A percentile compares a stretch with the other conserved stretches of the same genome.
Evolutionary conservation across 2,113 vertebrate genomes (phyloP).

Genomic region (Mola mola): DNA sequence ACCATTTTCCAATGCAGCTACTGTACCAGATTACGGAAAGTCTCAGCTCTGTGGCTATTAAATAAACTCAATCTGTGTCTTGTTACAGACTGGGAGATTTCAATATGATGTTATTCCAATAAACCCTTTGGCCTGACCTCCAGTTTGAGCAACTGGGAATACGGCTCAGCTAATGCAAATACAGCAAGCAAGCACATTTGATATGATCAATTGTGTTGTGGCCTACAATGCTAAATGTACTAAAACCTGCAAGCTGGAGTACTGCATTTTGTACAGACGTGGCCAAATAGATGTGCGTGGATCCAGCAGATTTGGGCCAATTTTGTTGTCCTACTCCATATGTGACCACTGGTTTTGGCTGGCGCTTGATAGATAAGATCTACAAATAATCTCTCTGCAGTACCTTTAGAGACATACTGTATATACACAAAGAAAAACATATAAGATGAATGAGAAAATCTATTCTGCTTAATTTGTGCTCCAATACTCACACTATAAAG

Average conservation of each 20-base stretch:
- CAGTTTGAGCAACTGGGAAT: conserved; percentile 7
- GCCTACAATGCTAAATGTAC: background rate
- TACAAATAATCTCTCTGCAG: too few relatives aligned
- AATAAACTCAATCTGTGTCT: conserved; percentile 17
- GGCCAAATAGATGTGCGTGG: too few relatives aligned
- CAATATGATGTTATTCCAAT: conserved; percentile 35
- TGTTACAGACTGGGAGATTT: conserved; percentile 25
- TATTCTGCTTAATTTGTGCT: background rate
- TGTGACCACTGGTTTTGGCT: too few relatives aligned
- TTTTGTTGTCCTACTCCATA: too few relatives aligned
- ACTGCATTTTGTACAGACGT: too few relatives aligned
- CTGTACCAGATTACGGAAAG: conserved; percentile 2
- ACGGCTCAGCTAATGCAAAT: conserved; percentile 15
- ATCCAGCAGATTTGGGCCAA: too few relatives aligned
- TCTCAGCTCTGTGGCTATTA: background rate
- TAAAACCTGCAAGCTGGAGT: background rate
- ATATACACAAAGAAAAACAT: background rate
- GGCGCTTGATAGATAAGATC: too few relatives aligned
- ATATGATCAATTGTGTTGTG: background rate
- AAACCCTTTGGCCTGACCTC: conserved; percentile 38
- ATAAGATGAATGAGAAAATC: background rate
- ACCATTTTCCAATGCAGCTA: conserved; percentile 4
- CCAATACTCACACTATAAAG: background rate
- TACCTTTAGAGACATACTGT: too few relatives aligned
- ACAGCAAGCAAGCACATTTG: conserved; percentile 13